These are phyloP conservation scores for Callosobruchus maculatus DNA, from an alignment of 2,888 invertebrate species.

Conservation along the genomic window DNA sequence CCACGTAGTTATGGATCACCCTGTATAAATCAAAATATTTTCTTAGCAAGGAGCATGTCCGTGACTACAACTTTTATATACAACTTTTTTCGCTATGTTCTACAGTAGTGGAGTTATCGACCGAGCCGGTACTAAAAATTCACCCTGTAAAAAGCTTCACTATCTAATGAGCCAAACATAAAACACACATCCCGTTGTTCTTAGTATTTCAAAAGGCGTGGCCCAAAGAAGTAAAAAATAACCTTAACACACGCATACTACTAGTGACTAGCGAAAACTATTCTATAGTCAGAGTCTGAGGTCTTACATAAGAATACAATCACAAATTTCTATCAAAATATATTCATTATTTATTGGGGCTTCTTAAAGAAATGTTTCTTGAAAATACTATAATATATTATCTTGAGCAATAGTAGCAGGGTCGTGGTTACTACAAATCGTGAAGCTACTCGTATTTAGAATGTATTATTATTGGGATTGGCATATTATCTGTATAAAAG, in stretches of 20 bases:
- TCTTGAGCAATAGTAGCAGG: not conserved
- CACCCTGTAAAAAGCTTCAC: no score
- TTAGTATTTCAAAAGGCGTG: not conserved
- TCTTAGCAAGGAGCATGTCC: no score
- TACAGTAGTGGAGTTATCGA: no score
- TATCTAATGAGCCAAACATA: no score
- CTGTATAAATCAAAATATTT: no score
- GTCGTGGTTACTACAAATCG: not conserved
- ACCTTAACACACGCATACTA: not conserved
- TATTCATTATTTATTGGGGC: not conserved
- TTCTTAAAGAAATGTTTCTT: not conserved
- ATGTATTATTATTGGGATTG: not conserved
- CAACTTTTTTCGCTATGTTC: no score
- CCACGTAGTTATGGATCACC: no score
- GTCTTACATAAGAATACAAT: not conserved
- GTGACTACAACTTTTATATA: no score
- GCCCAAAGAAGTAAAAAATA: not conserved
- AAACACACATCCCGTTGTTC: no score
- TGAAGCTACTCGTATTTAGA: not conserved
- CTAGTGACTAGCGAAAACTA: not conserved
- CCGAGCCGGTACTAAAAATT: no score
- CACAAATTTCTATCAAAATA: not conserved
- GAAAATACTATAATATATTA: no score
- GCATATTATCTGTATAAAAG: not conserved
- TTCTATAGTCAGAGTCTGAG: not conserved